Evolutionary conservation across 2,797 vertebrate species (phyloP).

Genomic region (Halcyon leucocephala): DNA sequence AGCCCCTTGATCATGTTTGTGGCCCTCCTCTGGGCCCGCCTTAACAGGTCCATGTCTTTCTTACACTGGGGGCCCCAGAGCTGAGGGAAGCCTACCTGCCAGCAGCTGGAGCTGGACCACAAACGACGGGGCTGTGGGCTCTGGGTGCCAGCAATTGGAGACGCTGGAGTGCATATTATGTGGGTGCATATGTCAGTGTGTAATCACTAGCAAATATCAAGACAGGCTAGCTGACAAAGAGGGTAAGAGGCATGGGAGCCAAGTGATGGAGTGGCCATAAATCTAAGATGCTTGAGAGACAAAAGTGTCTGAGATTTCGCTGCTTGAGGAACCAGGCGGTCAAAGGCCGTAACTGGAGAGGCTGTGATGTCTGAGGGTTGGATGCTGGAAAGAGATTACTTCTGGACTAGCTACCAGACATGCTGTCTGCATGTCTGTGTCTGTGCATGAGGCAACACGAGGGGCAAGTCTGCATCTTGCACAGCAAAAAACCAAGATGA

Average conservation of each 20-base stretch:
- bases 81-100: background rate
- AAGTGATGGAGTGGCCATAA: background rate
- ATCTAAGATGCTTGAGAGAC: background rate
- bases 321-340: background rate
- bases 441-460: background rate
- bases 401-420: background rate
- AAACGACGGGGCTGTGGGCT: background rate
- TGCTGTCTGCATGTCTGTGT: fast-evolving
- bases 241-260: background rate
- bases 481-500: background rate
- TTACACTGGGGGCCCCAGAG: too few species aligned
- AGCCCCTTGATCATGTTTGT: too few species aligned
- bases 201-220: background rate
- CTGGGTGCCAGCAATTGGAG: background rate
- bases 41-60: too few species aligned
- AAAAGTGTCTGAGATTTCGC: background rate
- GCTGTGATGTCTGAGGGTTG: background rate
- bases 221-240: background rate
- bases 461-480: background rate
- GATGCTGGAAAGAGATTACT: background rate
- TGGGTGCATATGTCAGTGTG: background rate
- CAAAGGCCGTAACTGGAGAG: background rate
- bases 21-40: too few species aligned
- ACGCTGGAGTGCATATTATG: background rate
- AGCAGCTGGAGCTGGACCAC: background rate